phyloP scores from a whole-genome alignment of 2,888 invertebrate species.

The Eustalomyia histrio region DNA sequence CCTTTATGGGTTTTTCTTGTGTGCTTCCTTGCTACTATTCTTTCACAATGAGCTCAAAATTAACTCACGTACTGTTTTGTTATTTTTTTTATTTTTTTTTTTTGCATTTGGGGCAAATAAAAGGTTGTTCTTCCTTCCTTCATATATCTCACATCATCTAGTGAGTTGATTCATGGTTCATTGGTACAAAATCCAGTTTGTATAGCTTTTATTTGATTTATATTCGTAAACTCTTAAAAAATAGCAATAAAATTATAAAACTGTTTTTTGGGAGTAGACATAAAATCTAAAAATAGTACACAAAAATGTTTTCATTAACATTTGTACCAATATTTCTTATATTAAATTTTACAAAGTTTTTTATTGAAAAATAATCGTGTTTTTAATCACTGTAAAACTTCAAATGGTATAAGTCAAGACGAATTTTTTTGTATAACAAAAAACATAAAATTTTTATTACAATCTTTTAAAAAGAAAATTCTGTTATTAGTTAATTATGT shows the following conservation, averaged over 20 bases:
- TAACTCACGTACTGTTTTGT: slow-evolving; percentile 57
- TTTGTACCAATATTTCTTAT: too few species aligned
- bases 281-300: too few species aligned
- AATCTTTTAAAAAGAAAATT: too few species aligned
- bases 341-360: too few species aligned
- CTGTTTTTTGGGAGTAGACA: not conserved
- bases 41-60: slow-evolving; percentile 58
- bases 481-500: too few species aligned
- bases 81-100: slow-evolving; percentile 8
- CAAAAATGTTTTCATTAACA: too few species aligned
- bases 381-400: too few species aligned
- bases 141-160: slow-evolving; percentile 20
- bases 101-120: slow-evolving; percentile 51
- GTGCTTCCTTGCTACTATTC: slow-evolving; percentile 5
- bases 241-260: slow-evolving; percentile 43
- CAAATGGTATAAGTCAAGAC: too few species aligned
- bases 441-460: too few species aligned
- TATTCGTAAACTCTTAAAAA: slow-evolving; percentile 27
- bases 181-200: slow-evolving; percentile 40
- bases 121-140: slow-evolving; percentile 34
- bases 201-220: slow-evolving; percentile 60
- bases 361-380: too few species aligned
- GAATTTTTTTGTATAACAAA: too few species aligned
- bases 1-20: slow-evolving; percentile 32
- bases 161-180: slow-evolving; percentile 40